Percentiles rank a stretch among this genome's conserved stretches.
These are phyloP conservation scores for Indicator indicator DNA, from an alignment of 2,113 vertebrate genomes.

Conservation along the genomic window DNA sequence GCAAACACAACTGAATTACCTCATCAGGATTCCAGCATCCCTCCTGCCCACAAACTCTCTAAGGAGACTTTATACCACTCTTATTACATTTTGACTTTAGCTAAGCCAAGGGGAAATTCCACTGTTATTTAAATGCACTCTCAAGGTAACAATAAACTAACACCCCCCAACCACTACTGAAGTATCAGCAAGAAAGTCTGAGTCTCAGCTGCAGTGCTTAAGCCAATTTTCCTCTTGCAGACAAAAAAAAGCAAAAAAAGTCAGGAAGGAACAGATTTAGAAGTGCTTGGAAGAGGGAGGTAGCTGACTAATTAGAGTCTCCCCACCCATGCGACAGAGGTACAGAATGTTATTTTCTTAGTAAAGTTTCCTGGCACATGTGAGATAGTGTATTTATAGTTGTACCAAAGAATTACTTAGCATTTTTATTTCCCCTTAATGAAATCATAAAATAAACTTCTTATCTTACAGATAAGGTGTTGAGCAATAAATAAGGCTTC, in stretches of 20 bases:
- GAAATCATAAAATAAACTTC: not conserved
- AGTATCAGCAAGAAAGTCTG: conserved; percentile 5
- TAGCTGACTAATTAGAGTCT: not conserved
- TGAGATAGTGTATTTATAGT: not conserved
- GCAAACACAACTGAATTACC: not conserved
- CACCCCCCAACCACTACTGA: not conserved
- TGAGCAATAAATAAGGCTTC: not conserved
- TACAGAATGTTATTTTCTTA: not conserved
- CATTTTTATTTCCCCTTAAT: not conserved
- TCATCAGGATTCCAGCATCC: conserved; percentile 5
- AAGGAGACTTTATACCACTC: not conserved
- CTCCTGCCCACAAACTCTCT: conserved; percentile 23
- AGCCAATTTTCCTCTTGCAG: not conserved
- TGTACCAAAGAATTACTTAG: not conserved
- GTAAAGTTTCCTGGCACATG: not conserved
- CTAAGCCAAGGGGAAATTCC: conserved; percentile 44
- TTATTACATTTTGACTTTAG: conserved; percentile 9
- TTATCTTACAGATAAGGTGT: not conserved
- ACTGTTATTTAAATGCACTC: conserved; percentile 39
- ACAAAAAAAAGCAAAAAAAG: not conserved
- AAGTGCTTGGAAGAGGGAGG: not conserved
- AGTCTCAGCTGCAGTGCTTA: not conserved
- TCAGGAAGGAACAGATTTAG: not conserved
- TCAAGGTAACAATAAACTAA: not conserved
- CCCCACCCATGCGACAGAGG: not conserved